These are phyloP conservation scores for Chrysolina americana DNA, from an alignment of 2,888 invertebrate species.

Conservation along the genomic window DNA sequence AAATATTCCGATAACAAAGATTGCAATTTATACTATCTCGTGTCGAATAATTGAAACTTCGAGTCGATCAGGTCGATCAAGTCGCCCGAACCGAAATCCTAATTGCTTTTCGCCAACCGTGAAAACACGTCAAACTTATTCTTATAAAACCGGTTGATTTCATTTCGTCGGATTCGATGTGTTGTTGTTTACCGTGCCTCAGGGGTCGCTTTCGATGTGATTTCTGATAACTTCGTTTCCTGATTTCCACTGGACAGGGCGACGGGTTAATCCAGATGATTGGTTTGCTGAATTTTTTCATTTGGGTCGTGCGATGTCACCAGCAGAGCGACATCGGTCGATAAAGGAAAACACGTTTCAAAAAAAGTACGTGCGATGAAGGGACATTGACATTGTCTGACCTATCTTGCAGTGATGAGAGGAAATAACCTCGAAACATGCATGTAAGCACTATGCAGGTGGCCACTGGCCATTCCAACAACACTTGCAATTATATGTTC, in stretches of 20 bases:
- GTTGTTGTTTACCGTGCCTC: not conserved
- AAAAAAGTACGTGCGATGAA: too few species aligned
- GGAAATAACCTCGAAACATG: too few species aligned
- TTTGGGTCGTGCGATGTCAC: not conserved
- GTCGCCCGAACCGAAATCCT: not conserved
- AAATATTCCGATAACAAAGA: not conserved
- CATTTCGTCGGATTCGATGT: not conserved
- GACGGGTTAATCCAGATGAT: not conserved
- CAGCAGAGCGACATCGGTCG: too few species aligned
- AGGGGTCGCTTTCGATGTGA: not conserved
- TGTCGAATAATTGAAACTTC: constrained; percentile 1
- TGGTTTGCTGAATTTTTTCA: not conserved
- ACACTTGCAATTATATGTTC: too few species aligned
- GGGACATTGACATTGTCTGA: too few species aligned
- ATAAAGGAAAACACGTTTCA: too few species aligned
- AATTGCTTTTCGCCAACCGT: constrained; percentile 10
- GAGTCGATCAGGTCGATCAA: constrained; percentile 10
- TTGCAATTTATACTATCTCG: constrained; percentile 6
- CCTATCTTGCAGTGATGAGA: too few species aligned
- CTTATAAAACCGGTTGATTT: constrained; percentile 14
- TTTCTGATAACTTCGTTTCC: constrained; percentile 20
- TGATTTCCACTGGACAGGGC: not conserved
- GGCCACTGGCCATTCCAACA: too few species aligned
- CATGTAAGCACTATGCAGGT: too few species aligned
- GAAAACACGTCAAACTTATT: constrained; percentile 3